Evolutionary conservation across 2,888 invertebrate species (phyloP), one percentile per base, ranked within the genome.

Genomic region (Drosophila cracens): DNA sequence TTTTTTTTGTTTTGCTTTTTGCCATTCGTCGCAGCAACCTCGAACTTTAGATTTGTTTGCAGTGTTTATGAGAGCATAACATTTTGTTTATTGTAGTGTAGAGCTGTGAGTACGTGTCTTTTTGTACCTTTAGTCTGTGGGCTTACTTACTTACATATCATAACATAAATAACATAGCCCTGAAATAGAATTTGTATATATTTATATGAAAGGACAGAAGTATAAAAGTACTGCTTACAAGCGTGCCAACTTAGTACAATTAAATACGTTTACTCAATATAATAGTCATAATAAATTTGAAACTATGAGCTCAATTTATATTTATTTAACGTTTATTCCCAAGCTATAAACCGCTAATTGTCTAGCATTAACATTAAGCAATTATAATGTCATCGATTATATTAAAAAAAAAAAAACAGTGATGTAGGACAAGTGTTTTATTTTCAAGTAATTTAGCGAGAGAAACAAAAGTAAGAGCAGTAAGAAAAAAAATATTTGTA

Each of bases 11-110:
- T 74, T 70, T 70, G 51, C 69, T 72, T 52, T 59, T 56, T 62
- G 76, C 69, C 87, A 76, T 76, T 89, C 89, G 89, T 85, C 88
- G 88, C 89, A 68, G 62, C 78, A 90, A 81, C 87, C 87, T 88
- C 90, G 87, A 90, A 88, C 87, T 88, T 88, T 88, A 90, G 88
- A 90, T 90, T 88, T 81, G 90, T 81, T 88, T 87, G 89, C 89
- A 87, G 61, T 89, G 89, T 68, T 88, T 88, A 88, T 88, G 87
- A 88, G 87, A 88, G 90, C 87, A 90, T 78, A 88, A 90, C 89
- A 81, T 79, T 81, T 64, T 81, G 82, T 80, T 72, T 88, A 63
- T 87, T 82, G 56, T 80, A 60, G 58, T 64, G 49, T 60, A 54
- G 33, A 60, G 29, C 51, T 38, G 29, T 56, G 49, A 52, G 33